Evolutionary conservation across 1,140 invertebrate genomes (phyloP).

Genomic region (Anastatus disparis): DNA sequence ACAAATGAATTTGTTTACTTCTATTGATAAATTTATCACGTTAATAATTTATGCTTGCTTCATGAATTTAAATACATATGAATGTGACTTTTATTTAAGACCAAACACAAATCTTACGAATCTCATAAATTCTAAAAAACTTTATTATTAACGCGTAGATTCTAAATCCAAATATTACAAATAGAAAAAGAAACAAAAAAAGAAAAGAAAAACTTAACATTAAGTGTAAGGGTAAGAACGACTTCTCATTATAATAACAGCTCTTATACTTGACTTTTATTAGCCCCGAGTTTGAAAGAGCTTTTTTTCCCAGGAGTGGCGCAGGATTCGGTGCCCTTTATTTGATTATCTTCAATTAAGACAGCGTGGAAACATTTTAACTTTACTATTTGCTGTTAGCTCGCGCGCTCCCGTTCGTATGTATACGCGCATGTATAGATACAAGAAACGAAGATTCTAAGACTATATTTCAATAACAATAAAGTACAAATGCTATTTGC

Average conservation of each 20-base stretch:
- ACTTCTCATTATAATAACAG: not conserved
- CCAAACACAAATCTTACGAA: no score
- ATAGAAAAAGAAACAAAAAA: no score
- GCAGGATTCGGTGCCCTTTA: constrained; percentile 34
- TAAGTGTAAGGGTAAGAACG: not conserved
- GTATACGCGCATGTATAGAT: no score
- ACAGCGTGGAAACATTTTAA: constrained; percentile 31
- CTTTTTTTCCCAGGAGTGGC: constrained; percentile 32
- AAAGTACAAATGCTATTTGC: constrained; percentile 27
- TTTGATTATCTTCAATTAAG: constrained; percentile 40
- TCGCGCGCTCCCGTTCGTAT: not conserved
- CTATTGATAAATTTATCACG: no score
- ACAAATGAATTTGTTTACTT: no score
- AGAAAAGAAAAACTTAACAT: not conserved
- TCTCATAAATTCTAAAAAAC: no score
- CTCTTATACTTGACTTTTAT: constrained; percentile 2
- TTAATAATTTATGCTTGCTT: no score
- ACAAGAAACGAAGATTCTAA: constrained; percentile 1
- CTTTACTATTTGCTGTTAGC: not conserved
- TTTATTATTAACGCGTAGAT: no score
- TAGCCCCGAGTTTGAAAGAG: not conserved
- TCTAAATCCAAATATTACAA: no score
- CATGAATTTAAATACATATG: no score
- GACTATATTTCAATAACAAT: constrained; percentile 32
- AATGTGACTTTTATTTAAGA: no score